Evolutionary conservation across 2,113 vertebrate genomes (phyloP), one percentile per base, ranked within the genome.

Genomic region (Clarias batrachus): DNA sequence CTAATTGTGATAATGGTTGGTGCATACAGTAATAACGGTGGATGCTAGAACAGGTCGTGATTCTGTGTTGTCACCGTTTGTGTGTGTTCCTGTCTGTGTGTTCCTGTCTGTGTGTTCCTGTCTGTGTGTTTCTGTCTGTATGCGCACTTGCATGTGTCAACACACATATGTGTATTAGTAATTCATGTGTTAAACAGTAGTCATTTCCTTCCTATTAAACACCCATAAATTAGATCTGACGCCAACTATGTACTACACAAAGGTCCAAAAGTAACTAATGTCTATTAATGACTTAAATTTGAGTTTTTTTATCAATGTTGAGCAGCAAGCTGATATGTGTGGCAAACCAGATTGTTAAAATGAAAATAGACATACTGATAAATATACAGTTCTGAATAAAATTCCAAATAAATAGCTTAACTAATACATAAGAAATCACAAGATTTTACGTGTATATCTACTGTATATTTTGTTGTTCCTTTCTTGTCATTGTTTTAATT

Each of bases 241-340:
- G 7, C 41, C 2, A 13, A 16, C 52, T 27, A 77, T 0, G 6
- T 56, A 17, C 27, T 7, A 27, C 52, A 0, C 1, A 76, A 54
- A 76, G 48, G 41, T 25, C 73, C 23, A 76, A 76, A 76, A 76
- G 73, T 56, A 9, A 33, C 59, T 79, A 79, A 79, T 30, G n/a
- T 21, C 33, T 27, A 57, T 9, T 79, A 59, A 30, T 59, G 17
- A 21, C 16, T 27, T 27, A 27, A 57, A 9, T 9, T 9, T 79
- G n/a, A 33, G 30, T 63, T 10, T 65, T 66, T 56, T 56, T 56
- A 56, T 77, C 74, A 56, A 27, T 52, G 7, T 52, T 27, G n/a
- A 79, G n/a, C 76, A 33, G 76, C 27, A 2, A 33, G 76, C 3
- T 17, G 16, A 33, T 17, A 59, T 19, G 8, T 30, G 54, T 56